Base-by-base conservation (phyloP, 1,140 invertebrate genomes). In the Psix sp. region DNA sequence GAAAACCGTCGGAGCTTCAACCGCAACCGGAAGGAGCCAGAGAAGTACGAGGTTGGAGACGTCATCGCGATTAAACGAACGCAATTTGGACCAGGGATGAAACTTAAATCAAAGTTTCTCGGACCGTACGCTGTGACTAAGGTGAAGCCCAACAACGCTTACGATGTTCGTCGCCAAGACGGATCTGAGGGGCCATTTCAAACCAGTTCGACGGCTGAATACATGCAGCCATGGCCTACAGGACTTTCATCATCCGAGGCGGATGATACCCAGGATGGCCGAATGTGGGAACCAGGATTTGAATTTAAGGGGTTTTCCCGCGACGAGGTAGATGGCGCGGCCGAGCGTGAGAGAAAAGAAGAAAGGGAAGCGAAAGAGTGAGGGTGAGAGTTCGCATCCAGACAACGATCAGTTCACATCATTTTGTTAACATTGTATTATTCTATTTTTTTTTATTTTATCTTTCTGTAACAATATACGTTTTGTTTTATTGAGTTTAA, bases 41-140 rank as follows among this genome's bases (percentile, higher is more conserved):
- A n/a, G 0, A 21, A 9, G 4, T 65, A 68, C 26, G 15, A 65
- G 9, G 57, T 80, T 74, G 68, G 52, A 18, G 63, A 71, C 59
- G 9, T 77, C n/a, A 67, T 80, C 0, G 76, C 74, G 6, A 73
- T 80, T 5, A 77, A 78, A 46, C 10, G 71, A 3, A 80, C 76
- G 0, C 67, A 77, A 21, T 74, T 70, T 31, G 63, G 66, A 6
- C 29, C 74, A 6, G 48, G 49, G 11, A 20, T 73, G 0, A 76
- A 76, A 24, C 29, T 72, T 0, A 39, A 51, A 26, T 6, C 31
- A 0, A 74, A 73, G 20, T 74, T 40, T 54, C 35, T 60, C 3
- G 56, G 49, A 2, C 52, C 38, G 0, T 73, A 73, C 14, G 4
- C n/a, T 7, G 20, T 73, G 0, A 51, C 20, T 0, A 46, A 48